Percentiles rank a stretch among this genome's conserved stretches.
phyloP scores from a whole-genome alignment of 1,140 invertebrate species.

The Wasmannia auropunctata region DNA sequence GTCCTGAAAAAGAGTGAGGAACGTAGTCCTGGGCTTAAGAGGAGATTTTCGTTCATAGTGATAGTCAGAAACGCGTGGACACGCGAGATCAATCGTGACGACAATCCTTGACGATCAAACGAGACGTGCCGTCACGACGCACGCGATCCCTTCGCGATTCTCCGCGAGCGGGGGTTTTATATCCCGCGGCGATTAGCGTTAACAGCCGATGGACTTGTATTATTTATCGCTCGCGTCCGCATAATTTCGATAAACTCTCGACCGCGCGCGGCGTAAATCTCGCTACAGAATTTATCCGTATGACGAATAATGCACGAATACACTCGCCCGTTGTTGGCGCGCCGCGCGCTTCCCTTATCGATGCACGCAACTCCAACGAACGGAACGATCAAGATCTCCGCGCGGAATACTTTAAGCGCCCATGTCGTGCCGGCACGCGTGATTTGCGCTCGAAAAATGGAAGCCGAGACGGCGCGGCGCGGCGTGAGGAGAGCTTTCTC shows the following conservation, averaged over 20 bases:
- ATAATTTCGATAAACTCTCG: conserved; percentile 64
- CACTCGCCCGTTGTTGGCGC: conserved; percentile 18
- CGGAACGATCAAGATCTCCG: conserved; percentile 62
- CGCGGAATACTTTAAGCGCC: conserved; percentile 70
- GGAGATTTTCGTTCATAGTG: too few relatives aligned
- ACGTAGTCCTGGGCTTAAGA: background rate
- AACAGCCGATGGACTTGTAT: conserved; percentile 30
- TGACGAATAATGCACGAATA: conserved; percentile 70
- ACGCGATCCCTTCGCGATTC: background rate
- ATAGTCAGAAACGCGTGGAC: conserved; percentile 13
- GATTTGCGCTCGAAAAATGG: conserved; percentile 39
- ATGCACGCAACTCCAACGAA: conserved; percentile 68
- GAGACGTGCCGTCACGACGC: background rate
- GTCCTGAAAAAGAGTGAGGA: background rate
- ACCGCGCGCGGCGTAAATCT: conserved; percentile 52
- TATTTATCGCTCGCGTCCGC: conserved; percentile 60
- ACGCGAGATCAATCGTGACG: conserved; percentile 16
- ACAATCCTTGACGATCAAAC: conserved; percentile 1
- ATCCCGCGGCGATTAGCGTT: background rate
- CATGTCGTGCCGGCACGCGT: conserved; percentile 53
- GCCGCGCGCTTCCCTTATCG: conserved; percentile 61
- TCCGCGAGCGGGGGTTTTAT: background rate
- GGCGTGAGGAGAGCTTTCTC: background rate
- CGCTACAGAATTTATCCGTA: conserved; percentile 60
- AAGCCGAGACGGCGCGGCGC: background rate